Conservation (phyloP, 2,113 vertebrate genomes). For the Agelaius phoeniceus region DNA sequence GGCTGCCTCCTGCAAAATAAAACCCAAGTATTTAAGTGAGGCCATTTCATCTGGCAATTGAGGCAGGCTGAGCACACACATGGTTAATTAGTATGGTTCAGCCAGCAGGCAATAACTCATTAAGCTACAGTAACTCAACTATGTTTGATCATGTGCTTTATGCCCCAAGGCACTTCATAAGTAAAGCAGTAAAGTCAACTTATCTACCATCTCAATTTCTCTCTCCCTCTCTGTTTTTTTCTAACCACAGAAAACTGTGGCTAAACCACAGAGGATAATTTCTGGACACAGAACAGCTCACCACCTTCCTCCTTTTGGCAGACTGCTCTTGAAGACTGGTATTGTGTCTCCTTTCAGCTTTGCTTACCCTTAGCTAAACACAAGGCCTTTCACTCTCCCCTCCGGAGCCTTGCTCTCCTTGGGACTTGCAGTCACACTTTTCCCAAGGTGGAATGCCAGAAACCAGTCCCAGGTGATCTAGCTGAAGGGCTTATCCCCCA, state of each 20-base stretch:
- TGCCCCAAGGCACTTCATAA: slow-evolving; percentile 44
- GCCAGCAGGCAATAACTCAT: slow-evolving; percentile 67
- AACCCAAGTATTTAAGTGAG: not conserved
- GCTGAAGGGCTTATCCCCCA: not conserved
- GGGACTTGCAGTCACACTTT: not conserved
- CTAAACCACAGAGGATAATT: slow-evolving; percentile 58
- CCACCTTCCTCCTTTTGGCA: slow-evolving; percentile 53
- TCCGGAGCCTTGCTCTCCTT: not conserved
- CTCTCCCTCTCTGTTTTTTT: not conserved
- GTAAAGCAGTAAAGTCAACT: slow-evolving; percentile 52
- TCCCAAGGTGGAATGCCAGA: not conserved
- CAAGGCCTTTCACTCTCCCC: not conserved
- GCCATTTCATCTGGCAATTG: not conserved
- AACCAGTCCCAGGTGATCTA: not conserved
- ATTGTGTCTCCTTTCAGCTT: not conserved
- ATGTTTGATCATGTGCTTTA: slow-evolving; percentile 61
- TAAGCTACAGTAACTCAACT: slow-evolving; percentile 50
- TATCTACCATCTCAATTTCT: slow-evolving; percentile 58
- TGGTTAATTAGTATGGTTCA: slow-evolving; percentile 58
- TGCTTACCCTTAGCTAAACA: not conserved
- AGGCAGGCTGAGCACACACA: slow-evolving; percentile 24
- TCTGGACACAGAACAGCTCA: slow-evolving; percentile 57
- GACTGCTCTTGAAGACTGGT: not conserved
- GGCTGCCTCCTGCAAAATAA: not conserved
- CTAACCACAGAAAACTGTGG: slow-evolving; percentile 42